Evolutionary conservation across 2,113 vertebrate species (phyloP), one percentile per base, ranked within the genome.

Genomic region (Odocoileus virginianus): DNA sequence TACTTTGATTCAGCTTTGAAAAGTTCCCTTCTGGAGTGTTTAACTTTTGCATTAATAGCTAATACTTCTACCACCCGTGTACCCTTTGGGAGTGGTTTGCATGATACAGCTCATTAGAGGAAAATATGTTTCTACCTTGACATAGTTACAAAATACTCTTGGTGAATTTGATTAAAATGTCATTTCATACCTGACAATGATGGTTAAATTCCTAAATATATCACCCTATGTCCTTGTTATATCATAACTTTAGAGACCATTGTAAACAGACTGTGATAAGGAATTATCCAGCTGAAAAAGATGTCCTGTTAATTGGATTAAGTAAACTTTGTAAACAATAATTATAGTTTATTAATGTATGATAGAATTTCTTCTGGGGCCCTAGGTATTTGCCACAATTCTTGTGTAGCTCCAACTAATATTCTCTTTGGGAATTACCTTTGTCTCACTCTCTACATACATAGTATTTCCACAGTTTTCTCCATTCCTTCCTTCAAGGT

Each of bases 101-200:
- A 27, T 43, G 17, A 33, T 55, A 87, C 3, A 21, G 52, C 5
- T 95, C 76, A 78, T 83, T 52, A 89, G 17, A 90, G 36, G 60
- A 16, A 96, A 92, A 71, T 55, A 21, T 52, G 13, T 88, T 97
- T 93, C 27, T 67, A 94, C 57, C 64, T 91, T 96, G 85, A 95
- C 23, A 36, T 90, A 86, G n/a, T 88, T 97, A 90, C 27, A 82
- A 55, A 74, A 91, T 71, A 95, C 25, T 82, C 64, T 43, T 14
- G 25, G 61, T 91, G 21, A 4, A 87, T 84, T 95, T 81, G 36
- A 84, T 97, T 92, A 94, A 92, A 89, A 91, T 36, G 47, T 40
- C 9, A 85, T 94, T 83, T 28, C 12, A 3, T 58, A 40, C 25
- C 33, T 95, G 74, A 95, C 14, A 92, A 23, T 64, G 33, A 95